Conservation (phyloP, 1,140 invertebrate species). For the Nilaparvata lugens region DNA sequence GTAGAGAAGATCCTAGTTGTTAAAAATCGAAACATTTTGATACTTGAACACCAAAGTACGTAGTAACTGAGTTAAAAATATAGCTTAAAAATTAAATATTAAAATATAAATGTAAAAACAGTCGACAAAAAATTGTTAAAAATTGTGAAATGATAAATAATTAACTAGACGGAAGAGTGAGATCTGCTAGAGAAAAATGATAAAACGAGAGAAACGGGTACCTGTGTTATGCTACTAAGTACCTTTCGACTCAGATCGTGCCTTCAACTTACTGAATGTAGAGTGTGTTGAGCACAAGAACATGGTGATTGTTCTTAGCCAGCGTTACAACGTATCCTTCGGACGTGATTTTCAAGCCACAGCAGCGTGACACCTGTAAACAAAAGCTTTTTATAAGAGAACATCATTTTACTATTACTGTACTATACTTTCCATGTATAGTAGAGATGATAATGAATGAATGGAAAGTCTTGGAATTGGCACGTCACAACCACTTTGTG, state of each 20-base stretch:
- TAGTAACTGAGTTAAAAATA: neutral
- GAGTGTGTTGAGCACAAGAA: slow-evolving; percentile 89
- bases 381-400: too few species aligned
- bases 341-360: slow-evolving; percentile 91
- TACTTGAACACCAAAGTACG: neutral
- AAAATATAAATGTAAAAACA: neutral
- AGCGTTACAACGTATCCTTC: slow-evolving; percentile 94
- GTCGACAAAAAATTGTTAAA: too few species aligned
- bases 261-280: slow-evolving; percentile 60
- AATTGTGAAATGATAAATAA: too few species aligned
- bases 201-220: neutral
- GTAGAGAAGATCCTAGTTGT: neutral
- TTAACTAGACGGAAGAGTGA: slow-evolving; percentile 7
- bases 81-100: neutral
- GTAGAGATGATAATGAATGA: too few species aligned
- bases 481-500: too few species aligned
- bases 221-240: neutral
- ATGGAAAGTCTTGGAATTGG: too few species aligned
- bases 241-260: too few species aligned
- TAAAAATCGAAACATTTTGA: neutral
- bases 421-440: too few species aligned
- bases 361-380: slow-evolving; percentile 87
- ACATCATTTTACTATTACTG: too few species aligned
- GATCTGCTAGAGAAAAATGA: neutral
- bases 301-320: slow-evolving; percentile 97